phyloP scores from a whole-genome alignment of 2,888 invertebrate species.

The Dione juno region DNA sequence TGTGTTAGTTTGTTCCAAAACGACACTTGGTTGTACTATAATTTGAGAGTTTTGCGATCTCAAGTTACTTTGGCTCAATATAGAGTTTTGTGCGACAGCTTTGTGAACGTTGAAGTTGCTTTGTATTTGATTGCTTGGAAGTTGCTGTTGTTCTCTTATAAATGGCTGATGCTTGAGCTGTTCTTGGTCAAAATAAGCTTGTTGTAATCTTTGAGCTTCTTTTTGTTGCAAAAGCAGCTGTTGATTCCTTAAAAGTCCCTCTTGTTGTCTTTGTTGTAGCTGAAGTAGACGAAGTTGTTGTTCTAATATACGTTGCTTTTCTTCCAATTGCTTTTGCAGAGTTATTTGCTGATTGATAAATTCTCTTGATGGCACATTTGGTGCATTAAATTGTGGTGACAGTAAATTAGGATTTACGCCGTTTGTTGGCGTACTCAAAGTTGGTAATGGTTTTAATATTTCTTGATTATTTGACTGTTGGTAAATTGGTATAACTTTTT shows the following conservation, averaged over 20 bases:
- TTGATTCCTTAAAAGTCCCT: conserved; percentile 86
- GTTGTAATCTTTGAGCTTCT: conserved; percentile 70
- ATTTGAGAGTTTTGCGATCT: conserved; percentile 66
- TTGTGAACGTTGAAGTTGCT: conserved; percentile 69
- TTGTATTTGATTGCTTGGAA: conserved; percentile 58
- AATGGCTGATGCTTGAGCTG: conserved; percentile 62
- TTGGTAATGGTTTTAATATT: conserved; percentile 52
- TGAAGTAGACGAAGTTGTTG: conserved; percentile 87
- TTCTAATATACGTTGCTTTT: conserved; percentile 87
- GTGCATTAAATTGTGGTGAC: conserved; percentile 50
- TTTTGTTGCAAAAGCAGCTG: conserved; percentile 82
- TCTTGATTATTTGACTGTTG: conserved; percentile 70
- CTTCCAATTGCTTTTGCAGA: conserved; percentile 82
- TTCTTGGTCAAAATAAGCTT: conserved; percentile 58
- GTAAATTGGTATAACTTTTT: conserved; percentile 89
- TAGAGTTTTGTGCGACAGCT: conserved; percentile 61
- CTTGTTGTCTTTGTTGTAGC: conserved; percentile 87
- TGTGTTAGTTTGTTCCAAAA: conserved; percentile 62
- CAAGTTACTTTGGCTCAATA: conserved; percentile 54
- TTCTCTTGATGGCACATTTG: conserved; percentile 53
- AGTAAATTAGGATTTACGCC: conserved; percentile 37
- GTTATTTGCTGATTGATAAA: conserved; percentile 69
- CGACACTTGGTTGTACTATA: conserved; percentile 80
- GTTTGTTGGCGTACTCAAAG: conserved; percentile 48
- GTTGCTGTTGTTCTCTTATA: conserved; percentile 62